Base-by-base conservation (phyloP, 35 echinoderm and acorn worm genomes). In the Heliocidaris erythrogramma region DNA sequence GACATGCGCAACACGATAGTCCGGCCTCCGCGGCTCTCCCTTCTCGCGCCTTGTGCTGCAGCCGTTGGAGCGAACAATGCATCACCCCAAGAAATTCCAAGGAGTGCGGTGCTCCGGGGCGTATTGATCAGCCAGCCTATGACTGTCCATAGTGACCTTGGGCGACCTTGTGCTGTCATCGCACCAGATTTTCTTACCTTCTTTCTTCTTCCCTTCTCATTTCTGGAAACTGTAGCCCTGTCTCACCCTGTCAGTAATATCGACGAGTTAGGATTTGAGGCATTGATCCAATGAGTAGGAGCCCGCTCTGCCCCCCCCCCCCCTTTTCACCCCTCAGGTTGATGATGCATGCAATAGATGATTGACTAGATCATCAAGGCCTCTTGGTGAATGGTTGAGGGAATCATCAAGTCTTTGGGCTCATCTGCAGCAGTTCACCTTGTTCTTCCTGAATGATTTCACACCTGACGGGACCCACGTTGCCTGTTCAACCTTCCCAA, bases 261-360 rank as follows among this genome's bases (percentile, higher is more conserved):
- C 65, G 65, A 78, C 65, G 7, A n/a, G 65, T 78, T 21, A 78
- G n/a, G 65, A 78, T 78, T 78, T 78, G 65, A 78, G 65, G 65
- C 65, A 78, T 78, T n/a, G 65, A 78, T 78, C 65, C 8, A 4
- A n/a, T 24, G 27, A 78, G 65, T 24, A 7, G 65, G 65, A 24
- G 27, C 8, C 21, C 49, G 4, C 17, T 42, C 60, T 24, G 5
- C 27, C 65, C 65, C 65, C 65, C 18, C 65, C 21, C 65, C 27
- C 21, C 18, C 7, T 71, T 21, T 78, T 21, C 65, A 78, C 65
- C 65, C 35, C 65, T 78, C 27, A 8, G 65, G 65, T n/a, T 78
- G 65, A 78, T 78, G 65, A 78, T 78, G 65, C 65, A 78, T 78
- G 65, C 65, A 78, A 78, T 78, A 78, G 65, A 78, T 78, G 65